Conservation (phyloP, 1,140 invertebrate species). For the Periplaneta americana region DNA sequence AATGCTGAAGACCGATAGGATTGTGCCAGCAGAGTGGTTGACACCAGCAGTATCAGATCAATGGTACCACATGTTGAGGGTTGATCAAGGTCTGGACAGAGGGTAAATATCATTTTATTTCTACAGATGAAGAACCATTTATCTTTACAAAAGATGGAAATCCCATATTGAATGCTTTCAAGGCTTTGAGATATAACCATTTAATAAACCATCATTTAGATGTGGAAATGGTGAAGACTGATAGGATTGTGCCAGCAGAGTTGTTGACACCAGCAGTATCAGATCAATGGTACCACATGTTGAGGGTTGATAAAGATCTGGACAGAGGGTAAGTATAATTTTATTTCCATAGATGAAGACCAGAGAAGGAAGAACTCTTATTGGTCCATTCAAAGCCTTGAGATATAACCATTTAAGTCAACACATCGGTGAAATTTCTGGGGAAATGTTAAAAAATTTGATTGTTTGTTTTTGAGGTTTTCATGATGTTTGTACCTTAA, state of each 20-base stretch:
- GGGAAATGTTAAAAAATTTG: too few species aligned
- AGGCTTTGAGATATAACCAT: slow-evolving; percentile 61
- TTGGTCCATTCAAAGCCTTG: slow-evolving; percentile 55
- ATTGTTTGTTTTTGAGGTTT: too few species aligned
- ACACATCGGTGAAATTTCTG: too few species aligned
- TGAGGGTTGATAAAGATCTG: slow-evolving; percentile 61
- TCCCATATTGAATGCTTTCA: slow-evolving; percentile 52
- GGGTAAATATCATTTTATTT: slow-evolving; percentile 43
- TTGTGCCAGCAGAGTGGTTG: slow-evolving; percentile 65
- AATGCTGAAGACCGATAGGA: slow-evolving; percentile 58
- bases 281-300: slow-evolving; percentile 63
- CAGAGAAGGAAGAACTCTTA: slow-evolving; percentile 49
- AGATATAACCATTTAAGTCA: slow-evolving; percentile 62
- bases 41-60: slow-evolving; percentile 56
- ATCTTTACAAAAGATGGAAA: slow-evolving; percentile 44
- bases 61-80: slow-evolving; percentile 62
- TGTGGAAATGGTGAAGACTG: slow-evolving; percentile 58
- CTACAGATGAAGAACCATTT: neutral
- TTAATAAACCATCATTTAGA: slow-evolving; percentile 66
- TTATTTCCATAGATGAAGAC: neutral
- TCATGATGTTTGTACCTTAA: too few species aligned
- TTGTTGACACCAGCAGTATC: slow-evolving; percentile 61
- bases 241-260: slow-evolving; percentile 62
- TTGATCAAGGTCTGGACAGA: slow-evolving; percentile 63
- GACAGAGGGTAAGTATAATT: slow-evolving; percentile 54